Percentiles rank a stretch among this genome's conserved stretches.
phyloP scores from a whole-genome alignment of 2,797 vertebrate species.

The Myotis myotis region DNA sequence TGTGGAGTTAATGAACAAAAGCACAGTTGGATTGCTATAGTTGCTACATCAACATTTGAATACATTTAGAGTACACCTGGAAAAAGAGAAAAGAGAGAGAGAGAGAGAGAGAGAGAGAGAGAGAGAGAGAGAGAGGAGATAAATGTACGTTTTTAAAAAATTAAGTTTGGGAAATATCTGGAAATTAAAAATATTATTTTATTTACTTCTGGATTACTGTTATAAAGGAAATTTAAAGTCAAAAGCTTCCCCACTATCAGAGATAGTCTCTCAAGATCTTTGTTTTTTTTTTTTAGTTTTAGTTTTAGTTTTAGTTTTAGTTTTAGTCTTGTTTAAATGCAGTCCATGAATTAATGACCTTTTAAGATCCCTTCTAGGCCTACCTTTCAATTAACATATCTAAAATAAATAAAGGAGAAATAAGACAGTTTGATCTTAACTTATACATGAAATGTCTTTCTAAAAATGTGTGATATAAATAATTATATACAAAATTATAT shows the following conservation, averaged over 20 bases:
- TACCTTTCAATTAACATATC: slow-evolving; percentile 25
- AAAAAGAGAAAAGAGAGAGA: not conserved
- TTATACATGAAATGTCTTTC: slow-evolving; percentile 7
- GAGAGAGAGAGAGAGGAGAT: not conserved
- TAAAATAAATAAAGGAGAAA: not conserved
- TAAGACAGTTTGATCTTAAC: slow-evolving; percentile 2
- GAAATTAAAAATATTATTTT: not conserved
- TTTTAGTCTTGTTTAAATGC: not conserved
- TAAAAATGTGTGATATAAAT: slow-evolving; percentile 21
- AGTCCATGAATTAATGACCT: not conserved
- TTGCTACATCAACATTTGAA: not conserved
- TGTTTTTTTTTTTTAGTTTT: not conserved
- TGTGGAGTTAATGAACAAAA: slow-evolving; percentile 14
- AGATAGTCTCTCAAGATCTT: not conserved
- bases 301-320: not conserved
- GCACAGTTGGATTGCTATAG: not conserved
- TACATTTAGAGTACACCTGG: not conserved
- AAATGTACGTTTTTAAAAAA: not conserved
- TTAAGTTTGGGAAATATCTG: not conserved
- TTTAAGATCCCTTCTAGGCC: not conserved
- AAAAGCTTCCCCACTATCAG: not conserved
- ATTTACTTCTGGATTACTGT: not conserved
- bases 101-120: too few relatives aligned
- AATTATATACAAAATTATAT: not conserved
- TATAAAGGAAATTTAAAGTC: not conserved